These are phyloP conservation scores for Chunga burmeisteri DNA, from an alignment of 2,113 vertebrate genomes.

Conservation along the genomic window DNA sequence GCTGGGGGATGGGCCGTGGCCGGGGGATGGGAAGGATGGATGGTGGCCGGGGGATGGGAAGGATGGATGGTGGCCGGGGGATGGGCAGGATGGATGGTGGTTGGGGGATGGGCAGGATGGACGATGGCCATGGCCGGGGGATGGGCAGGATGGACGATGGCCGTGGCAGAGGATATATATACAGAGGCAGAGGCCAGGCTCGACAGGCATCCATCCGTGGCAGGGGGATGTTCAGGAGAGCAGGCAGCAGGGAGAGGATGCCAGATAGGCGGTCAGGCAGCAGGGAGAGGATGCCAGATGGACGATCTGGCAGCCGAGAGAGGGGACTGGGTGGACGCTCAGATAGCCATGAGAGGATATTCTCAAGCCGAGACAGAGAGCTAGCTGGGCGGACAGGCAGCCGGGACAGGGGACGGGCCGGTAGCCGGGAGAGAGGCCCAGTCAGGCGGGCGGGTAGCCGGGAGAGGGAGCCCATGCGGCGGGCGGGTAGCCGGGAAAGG, in stretches of 20 bases:
- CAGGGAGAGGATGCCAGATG: slow-evolving; percentile 71
- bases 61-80: slow-evolving; percentile 61
- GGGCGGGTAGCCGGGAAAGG: slow-evolving; percentile 60
- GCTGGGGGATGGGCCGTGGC: slow-evolving; percentile 69
- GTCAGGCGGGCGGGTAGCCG: slow-evolving; percentile 54
- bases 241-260: slow-evolving; percentile 73
- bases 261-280: slow-evolving; percentile 69
- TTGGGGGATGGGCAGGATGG: slow-evolving; percentile 71
- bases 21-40: slow-evolving; percentile 41
- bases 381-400: slow-evolving; percentile 8
- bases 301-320: slow-evolving; percentile 69
- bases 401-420: slow-evolving; percentile 56
- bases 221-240: slow-evolving; percentile 70
- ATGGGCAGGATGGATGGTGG: slow-evolving; percentile 67
- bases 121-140: slow-evolving; percentile 61
- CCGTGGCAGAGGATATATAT: slow-evolving; percentile 69
- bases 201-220: slow-evolving; percentile 60
- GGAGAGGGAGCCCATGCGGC: slow-evolving; percentile 64
- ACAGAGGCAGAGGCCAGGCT: slow-evolving; percentile 70
- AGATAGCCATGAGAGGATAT: slow-evolving; percentile 70
- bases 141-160: slow-evolving; percentile 70
- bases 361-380: slow-evolving; percentile 58
- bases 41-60: slow-evolving; percentile 15
- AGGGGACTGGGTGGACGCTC: slow-evolving; percentile 32
- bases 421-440: slow-evolving; percentile 59